Base-by-base conservation (phyloP, 2,888 invertebrate genomes). In the Agrochola lychnidis region DNA sequence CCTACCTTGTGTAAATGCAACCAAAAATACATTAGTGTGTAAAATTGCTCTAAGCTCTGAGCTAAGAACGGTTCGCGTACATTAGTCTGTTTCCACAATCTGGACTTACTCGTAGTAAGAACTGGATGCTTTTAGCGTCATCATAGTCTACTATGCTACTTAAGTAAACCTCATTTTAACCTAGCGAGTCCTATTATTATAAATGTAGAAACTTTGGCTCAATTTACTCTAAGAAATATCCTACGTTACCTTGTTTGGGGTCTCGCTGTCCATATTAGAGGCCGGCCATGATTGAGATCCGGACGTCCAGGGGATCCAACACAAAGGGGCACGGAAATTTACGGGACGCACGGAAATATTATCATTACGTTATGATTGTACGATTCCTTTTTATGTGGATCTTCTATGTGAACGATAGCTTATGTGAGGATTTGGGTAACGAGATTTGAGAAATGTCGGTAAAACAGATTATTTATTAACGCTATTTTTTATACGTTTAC, bases 351-450 rank as follows among this genome's bases (percentile, higher is more conserved):
- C 69, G 73, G 73, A 79, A 69, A 79, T 79, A 76, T 79, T 79
- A 73, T 70, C 73, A 70, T 82, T 73, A 73, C 56, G 69, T 51
- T 85, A 67, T 72, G 79, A 71, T 85, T 85, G 63, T 69, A 81
- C 45, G 56, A 74, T 56, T 71, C 19, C 59, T 57, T 68, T 82
- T 64, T 69, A 64, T 79, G 70, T 40, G 66, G 53, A 57, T 19
- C 56, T 45, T 59, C 16, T 68, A 57, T 75, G 67, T 56, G 67
- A 12, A 51, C 51, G 64, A 72, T 68, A 40, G 45, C 19, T 14
- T 48, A 22, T 72, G 59, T 63, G 42, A 16, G 57, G 40, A 45
- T 81, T 78, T 57, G 66, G 59, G 59, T 61, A 76, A 78, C 59
- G 64, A 66, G 12, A 61, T 70, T 61, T 36, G 19, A 1, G 16